phyloP scores from a whole-genome alignment of 37 sponge, comb jelly and placozoan species.

The Aplysina aerophoba region DNA sequence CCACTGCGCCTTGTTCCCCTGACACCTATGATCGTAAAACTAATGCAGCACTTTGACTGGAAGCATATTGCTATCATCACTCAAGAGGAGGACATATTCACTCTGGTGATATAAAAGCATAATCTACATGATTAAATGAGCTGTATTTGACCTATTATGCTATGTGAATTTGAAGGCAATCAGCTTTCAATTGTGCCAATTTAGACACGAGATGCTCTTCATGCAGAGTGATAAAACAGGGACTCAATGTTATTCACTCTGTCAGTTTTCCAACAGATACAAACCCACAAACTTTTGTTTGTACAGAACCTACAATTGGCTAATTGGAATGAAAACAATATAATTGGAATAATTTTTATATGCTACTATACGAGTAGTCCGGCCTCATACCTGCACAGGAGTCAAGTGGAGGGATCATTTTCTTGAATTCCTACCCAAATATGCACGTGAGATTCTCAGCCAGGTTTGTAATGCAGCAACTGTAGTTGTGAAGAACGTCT shows the following conservation, averaged over 20 bases:
- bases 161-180: no score
- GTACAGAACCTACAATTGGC: background rate
- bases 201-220: background rate
- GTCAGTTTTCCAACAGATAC: background rate
- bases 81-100: conserved; percentile 34
- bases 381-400: conserved; percentile 30
- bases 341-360: no score
- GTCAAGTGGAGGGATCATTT: conserved; percentile 60
- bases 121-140: no score
- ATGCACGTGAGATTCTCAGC: conserved; percentile 62
- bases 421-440: conserved; percentile 51
- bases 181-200: no score
- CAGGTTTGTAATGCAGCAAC: conserved; percentile 44
- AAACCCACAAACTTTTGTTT: background rate
- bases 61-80: conserved; percentile 18
- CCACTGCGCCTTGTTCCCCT: conserved; percentile 18
- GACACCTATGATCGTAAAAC: background rate
- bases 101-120: background rate
- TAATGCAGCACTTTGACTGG: conserved; percentile 16
- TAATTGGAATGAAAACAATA: no score
- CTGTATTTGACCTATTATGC: no score
- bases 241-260: background rate
- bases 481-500: no score
- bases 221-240: background rate
- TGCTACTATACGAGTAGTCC: no score